Base-by-base conservation (phyloP, 2,888 invertebrate species). In the Protula sp. region DNA sequence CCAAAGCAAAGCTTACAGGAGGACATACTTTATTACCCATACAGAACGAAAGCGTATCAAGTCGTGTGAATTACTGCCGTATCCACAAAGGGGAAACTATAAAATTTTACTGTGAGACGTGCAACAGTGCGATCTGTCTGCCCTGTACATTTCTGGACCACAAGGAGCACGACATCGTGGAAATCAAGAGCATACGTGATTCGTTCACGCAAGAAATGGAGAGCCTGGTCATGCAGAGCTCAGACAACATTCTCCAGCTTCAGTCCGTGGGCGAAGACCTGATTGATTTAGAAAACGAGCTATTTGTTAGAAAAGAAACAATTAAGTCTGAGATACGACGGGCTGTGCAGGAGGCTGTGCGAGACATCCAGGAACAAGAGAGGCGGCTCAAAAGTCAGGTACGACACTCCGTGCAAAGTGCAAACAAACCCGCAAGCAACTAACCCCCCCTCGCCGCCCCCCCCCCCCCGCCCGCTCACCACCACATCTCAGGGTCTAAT, bases 111-210 rank as follows among this genome's bases (percentile, higher is more conserved):
- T 67, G 67, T 38, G 65, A 62, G 55, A 64, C 63, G 22, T 67
- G 67, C 52, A 66, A 66, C 64, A 57, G 53, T 28, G 56, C 61
- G 55, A 62, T 66, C 55, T 66, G 66, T 48, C 59, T 66, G 30
- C 66, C 66, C 2, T 66, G 66, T 47, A 65, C 66, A 9, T 66
- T 66, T 50, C 57, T 66, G n/a, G 64, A 65, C 26, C 66, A 66
- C 54, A 57, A 59, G 26, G 66, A 58, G 9, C 66, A 66, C 45
- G 30, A 62, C 30, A 58, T 66, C 5, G 64, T 59, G 45, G 66
- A 66, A 54, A 64, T 66, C 48, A 59, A 59, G 47, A 56, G 47
- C 2, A 63, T 66, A 3, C 29, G 61, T 5, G 48, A 57, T 52
- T 50, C 30, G 4, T 64, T 66, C 47, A 50, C 29, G 3, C 48